Conservation (phyloP, 2,797 vertebrate species). For the Cheirogaleus major region DNA sequence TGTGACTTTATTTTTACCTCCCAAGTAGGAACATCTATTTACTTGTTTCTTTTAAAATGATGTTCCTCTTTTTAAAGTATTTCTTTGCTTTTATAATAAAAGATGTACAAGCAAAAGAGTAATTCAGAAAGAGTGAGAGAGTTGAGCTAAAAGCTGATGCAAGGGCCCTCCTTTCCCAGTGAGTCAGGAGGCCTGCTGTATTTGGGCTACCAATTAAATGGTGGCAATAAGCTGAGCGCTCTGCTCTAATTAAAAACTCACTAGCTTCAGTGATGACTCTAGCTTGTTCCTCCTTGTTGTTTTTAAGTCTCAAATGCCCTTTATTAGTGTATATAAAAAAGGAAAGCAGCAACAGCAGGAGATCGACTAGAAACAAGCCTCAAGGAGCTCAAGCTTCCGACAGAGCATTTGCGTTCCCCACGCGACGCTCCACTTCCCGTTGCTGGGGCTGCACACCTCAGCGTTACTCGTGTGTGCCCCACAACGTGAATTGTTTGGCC, state of each 20-base stretch:
- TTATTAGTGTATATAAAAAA: background rate
- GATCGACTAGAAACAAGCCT: background rate
- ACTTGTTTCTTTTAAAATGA: background rate
- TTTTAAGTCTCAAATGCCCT: background rate
- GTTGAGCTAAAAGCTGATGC: background rate
- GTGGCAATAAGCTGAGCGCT: background rate
- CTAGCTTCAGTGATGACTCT: background rate
- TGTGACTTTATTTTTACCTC: background rate
- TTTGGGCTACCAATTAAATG: background rate
- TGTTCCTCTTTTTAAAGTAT: background rate
- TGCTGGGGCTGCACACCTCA: background rate
- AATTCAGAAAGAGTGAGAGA: background rate
- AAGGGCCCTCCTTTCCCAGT: background rate
- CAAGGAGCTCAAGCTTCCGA: background rate
- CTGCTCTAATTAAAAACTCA: background rate
- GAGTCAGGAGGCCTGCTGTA: rapidly evolving
- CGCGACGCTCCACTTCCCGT: too few relatives aligned
- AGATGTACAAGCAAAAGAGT: background rate
- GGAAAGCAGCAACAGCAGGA: background rate
- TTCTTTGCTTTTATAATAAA: background rate
- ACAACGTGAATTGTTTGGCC: background rate
- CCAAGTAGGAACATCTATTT: background rate
- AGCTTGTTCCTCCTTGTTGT: background rate
- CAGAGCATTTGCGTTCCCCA: rapidly evolving
- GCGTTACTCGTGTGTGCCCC: background rate